Percentiles rank a stretch among this genome's conserved stretches.
These are phyloP conservation scores for Bursaphelenchus okinawaensis DNA, from an alignment of 2,888 invertebrate species.

Conservation along the genomic window DNA sequence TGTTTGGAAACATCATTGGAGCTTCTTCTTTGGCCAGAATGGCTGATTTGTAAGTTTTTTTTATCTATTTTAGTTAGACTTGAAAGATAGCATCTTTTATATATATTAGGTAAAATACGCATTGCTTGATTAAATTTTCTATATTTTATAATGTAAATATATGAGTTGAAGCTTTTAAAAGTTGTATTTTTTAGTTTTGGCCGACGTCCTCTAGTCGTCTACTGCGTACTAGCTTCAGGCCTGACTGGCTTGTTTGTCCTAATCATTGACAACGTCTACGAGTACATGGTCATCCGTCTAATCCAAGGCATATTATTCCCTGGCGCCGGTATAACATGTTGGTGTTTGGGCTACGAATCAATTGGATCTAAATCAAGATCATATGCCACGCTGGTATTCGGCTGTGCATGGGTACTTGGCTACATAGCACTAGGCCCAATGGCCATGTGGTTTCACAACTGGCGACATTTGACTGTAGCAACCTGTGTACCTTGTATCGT, in stretches of 20 bases:
- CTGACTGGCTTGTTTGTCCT: constrained; percentile 68
- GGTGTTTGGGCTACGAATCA: constrained; percentile 47
- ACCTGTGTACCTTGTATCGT: constrained; percentile 25
- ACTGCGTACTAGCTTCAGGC: constrained; percentile 28
- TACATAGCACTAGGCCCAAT: constrained; percentile 36
- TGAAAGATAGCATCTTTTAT: too few species aligned
- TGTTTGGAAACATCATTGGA: constrained; percentile 24
- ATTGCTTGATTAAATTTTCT: too few species aligned
- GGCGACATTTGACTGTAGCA: constrained; percentile 32
- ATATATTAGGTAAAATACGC: too few species aligned
- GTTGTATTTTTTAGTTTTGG: constrained; percentile 31
- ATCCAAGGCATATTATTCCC: constrained; percentile 72
- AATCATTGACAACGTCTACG: constrained; percentile 68
- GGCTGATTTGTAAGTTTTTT: constrained; percentile 14
- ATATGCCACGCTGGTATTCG: constrained; percentile 42
- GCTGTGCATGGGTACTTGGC: constrained; percentile 38
- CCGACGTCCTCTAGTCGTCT: constrained; percentile 35
- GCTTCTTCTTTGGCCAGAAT: constrained; percentile 17
- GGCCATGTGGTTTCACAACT: constrained; percentile 31
- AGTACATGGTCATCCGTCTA: constrained; percentile 67
- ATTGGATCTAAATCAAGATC: constrained; percentile 34
- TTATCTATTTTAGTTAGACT: too few species aligned
- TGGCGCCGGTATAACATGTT: constrained; percentile 28
- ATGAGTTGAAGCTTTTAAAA: too few species aligned
- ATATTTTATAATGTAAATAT: too few species aligned